Evolutionary conservation across 2,113 vertebrate species (phyloP).

Genomic region (Thinocorus orbignyianus): DNA sequence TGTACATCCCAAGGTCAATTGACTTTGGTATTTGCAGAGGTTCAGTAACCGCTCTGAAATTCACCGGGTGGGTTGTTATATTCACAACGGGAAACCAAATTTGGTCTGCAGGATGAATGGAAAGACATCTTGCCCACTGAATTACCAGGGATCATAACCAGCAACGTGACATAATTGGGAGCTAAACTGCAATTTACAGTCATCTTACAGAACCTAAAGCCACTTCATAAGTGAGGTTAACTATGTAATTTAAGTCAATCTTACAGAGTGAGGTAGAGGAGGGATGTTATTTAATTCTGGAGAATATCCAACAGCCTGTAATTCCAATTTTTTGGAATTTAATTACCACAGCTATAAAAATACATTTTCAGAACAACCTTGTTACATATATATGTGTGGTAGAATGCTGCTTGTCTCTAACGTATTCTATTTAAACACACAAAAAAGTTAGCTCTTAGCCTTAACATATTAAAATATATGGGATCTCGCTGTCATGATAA

Average conservation of each 20-base stretch:
- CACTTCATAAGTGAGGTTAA: constrained; percentile 10
- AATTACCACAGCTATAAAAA: not conserved
- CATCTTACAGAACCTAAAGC: constrained; percentile 7
- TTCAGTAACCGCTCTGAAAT: not conserved
- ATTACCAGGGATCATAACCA: not conserved
- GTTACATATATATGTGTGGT: not conserved
- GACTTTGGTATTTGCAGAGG: not conserved
- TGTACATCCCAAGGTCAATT: not conserved
- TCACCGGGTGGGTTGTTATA: not conserved
- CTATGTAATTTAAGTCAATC: constrained; percentile 4
- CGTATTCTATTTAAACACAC: not conserved
- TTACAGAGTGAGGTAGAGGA: not conserved
- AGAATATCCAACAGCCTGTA: not conserved
- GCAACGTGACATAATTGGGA: not conserved
- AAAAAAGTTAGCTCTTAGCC: not conserved
- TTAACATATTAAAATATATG: not conserved
- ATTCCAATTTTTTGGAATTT: constrained; percentile 8
- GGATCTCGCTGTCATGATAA: not conserved
- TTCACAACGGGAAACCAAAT: not conserved
- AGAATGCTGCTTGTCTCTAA: not conserved
- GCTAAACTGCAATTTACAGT: constrained; percentile 9
- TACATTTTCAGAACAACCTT: not conserved
- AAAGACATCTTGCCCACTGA: not conserved
- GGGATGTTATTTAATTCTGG: not conserved
- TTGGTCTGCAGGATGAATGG: not conserved